Evolutionary conservation across 2,888 invertebrate species (phyloP), one percentile per base, ranked within the genome.

Genomic region (Cecidostiba fungosa): DNA sequence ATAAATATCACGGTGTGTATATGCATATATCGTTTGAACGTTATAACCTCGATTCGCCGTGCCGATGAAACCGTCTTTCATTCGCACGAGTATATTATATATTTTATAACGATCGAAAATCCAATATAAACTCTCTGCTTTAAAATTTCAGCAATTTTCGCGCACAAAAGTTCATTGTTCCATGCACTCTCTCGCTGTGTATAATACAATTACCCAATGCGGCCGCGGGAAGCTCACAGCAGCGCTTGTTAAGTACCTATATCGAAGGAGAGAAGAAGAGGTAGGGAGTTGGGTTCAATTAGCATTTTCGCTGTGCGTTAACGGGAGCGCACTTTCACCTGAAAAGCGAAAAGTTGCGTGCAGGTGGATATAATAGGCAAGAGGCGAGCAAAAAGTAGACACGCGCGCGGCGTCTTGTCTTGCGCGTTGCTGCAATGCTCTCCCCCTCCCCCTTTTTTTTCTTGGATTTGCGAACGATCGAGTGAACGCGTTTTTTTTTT

Each of bases 271-370:
- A 23, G 54, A 16, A 10, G 47, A 32, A n/a, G 70, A 23, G 16
- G 54, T 12, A 19, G 29, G 10, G 23, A 59, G n/a, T n/a, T n/a
- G 62, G 62, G 74, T 74, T 26, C 36, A 84, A 84, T 84, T 84
- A 84, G 77, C 66, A 84, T 84, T 78, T 78, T 84, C 78, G 3
- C 39, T 26, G 78, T 29, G 66, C 62, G 26, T 39, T 39, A 39
- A 39, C 50, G 50, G 47, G 77, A 32, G 62, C 66, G 73, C 77
- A 85, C 77, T 80, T 85, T 80, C 80, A 85, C 80, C 70, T 81
- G 76, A 77, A 83, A 83, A 77, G 59, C 36, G 76, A 70, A 76
- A 39, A 84, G 36, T 80, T 80, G 77, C 70, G 54, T 59, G 69
- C 73, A 66, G 26, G 29, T 16, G 10, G 14, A 14, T 26, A 4